Evolutionary conservation across 2,888 invertebrate genomes (phyloP).

Genomic region (Chymomyza procnemis): DNA sequence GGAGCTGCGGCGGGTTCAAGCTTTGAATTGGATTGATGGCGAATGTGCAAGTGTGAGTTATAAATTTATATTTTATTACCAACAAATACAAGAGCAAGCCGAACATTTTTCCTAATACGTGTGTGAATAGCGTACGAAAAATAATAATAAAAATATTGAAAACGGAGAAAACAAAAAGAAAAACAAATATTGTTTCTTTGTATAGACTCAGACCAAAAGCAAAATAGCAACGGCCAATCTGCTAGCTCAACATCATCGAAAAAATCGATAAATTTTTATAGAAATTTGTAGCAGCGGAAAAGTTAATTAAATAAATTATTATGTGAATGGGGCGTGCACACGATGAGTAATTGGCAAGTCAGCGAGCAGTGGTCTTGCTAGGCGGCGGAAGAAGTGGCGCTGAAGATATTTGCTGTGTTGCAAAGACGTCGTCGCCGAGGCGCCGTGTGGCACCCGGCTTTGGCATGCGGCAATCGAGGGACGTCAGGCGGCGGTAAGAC

Average conservation of each 20-base stretch:
- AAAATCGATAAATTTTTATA: constrained; percentile 66
- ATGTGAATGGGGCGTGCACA: constrained; percentile 72
- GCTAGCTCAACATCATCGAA: not conserved
- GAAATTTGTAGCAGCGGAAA: constrained; percentile 66
- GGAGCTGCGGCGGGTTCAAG: not conserved
- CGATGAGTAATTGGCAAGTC: constrained; percentile 71
- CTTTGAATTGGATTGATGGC: constrained; percentile 43
- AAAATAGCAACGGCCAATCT: not conserved
- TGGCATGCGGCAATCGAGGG: not conserved
- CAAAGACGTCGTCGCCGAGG: constrained; percentile 4
- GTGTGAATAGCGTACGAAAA: not conserved
- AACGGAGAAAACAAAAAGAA: not conserved
- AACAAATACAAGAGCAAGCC: constrained; percentile 33
- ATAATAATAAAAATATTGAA: not conserved
- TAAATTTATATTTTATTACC: constrained; percentile 63
- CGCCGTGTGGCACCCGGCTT: not conserved
- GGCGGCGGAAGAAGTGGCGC: constrained; percentile 17
- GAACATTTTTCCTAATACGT: not conserved
- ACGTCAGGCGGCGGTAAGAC: not conserved
- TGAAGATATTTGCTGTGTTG: not conserved
- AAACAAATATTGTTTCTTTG: not conserved
- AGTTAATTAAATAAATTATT: constrained; percentile 73
- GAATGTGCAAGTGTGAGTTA: constrained; percentile 40
- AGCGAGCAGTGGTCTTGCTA: constrained; percentile 40
- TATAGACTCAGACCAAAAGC: not conserved